Evolutionary conservation across 2,888 invertebrate genomes (phyloP).

Genomic region (Biston stratarius): DNA sequence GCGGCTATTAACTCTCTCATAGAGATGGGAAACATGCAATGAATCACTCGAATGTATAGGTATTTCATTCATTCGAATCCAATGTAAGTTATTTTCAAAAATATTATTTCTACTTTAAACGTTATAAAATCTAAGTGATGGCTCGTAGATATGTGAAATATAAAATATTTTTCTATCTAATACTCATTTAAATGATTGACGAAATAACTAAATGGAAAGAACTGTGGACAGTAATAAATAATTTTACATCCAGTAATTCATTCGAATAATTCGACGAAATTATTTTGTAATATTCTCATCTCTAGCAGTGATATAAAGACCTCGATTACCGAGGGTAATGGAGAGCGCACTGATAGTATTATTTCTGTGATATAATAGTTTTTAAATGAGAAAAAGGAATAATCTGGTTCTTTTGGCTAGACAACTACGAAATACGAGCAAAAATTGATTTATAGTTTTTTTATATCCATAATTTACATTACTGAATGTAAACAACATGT

Average conservation of each 20-base stretch:
- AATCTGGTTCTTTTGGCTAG: constrained; percentile 4
- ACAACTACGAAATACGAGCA: constrained; percentile 6
- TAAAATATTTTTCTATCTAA: too few relatives aligned
- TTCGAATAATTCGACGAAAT: constrained; percentile 7
- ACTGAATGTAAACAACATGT: too few relatives aligned
- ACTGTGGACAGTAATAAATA: background rate
- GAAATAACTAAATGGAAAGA: too few relatives aligned
- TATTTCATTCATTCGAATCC: background rate
- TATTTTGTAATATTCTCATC: constrained; percentile 13
- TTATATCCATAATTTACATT: too few relatives aligned
- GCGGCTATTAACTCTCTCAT: constrained; percentile 58
- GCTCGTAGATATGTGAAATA: too few relatives aligned
- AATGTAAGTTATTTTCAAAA: too few relatives aligned
- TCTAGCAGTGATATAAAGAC: constrained; percentile 57
- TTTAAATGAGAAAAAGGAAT: constrained; percentile 40
- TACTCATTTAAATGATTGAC: too few relatives aligned
- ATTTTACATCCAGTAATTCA: background rate
- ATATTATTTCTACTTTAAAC: background rate
- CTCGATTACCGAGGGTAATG: constrained; percentile 67
- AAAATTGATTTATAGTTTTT: background rate
- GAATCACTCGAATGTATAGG: background rate
- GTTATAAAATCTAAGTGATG: too few relatives aligned
- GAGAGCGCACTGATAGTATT: constrained; percentile 50
- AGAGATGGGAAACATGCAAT: constrained; percentile 1
- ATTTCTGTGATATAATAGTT: constrained; percentile 43